These are phyloP conservation scores for Rhinolophus ferrumequinum DNA, from an alignment of 2,113 vertebrate genomes.

Conservation along the genomic window DNA sequence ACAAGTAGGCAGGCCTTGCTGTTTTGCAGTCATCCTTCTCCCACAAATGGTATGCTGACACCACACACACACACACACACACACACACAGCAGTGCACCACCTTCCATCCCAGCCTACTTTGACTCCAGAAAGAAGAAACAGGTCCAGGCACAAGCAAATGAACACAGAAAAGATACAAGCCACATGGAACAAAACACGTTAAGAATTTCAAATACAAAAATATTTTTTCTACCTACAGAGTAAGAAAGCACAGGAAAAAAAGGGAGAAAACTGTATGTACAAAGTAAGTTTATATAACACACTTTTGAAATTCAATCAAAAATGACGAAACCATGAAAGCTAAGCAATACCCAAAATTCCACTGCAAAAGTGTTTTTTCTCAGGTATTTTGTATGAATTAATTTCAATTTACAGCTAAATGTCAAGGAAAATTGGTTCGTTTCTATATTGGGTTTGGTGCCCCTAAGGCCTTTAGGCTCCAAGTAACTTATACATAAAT, in stretches of 20 bases:
- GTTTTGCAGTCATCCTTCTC: conserved; percentile 16
- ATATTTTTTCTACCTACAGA: background rate
- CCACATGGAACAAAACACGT: background rate
- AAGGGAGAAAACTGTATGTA: background rate
- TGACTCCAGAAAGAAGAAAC: background rate
- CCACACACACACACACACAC: background rate
- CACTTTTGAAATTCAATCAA: background rate
- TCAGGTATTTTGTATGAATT: conserved; percentile 31
- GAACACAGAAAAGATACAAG: background rate
- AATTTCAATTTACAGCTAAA: conserved; percentile 66
- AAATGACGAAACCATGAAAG: conserved; percentile 40
- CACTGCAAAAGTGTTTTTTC: background rate
- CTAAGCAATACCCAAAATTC: conserved; percentile 13
- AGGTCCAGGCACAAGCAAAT: background rate
- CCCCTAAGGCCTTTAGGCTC: background rate
- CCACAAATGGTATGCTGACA: background rate
- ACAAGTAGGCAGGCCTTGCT: background rate
- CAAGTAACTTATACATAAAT: conserved; percentile 40
- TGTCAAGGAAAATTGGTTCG: conserved; percentile 21
- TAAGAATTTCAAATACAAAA: background rate
- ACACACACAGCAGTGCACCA: background rate
- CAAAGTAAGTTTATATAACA: background rate
- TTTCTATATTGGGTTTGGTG: background rate
- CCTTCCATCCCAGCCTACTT: background rate
- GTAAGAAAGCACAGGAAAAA: background rate